Conservation (phyloP, 2,113 vertebrate genomes). For the Cephalopterus ornatus region DNA sequence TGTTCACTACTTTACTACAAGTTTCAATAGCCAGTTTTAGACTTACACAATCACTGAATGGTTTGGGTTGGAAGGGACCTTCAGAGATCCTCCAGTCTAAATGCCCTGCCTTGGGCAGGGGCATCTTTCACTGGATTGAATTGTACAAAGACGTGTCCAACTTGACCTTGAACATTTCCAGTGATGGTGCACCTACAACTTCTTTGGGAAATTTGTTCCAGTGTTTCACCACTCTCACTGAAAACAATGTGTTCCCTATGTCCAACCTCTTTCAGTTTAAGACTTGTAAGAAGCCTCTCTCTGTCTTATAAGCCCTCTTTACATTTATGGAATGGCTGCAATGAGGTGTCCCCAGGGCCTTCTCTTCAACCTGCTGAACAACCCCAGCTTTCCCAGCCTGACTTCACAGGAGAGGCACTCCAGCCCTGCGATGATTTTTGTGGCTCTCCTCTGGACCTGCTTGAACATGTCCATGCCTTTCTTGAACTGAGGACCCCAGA, state of each 20-base stretch:
- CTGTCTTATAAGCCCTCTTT: neutral
- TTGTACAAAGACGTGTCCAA: neutral
- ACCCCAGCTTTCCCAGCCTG: neutral
- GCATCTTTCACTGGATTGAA: neutral
- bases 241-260: neutral
- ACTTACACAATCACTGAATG: neutral
- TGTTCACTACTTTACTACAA: neutral
- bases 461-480: neutral
- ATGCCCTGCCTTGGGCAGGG: neutral
- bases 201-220: neutral
- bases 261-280: neutral
- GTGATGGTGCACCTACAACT: neutral
- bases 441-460: neutral
- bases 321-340: neutral
- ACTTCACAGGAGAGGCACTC: neutral
- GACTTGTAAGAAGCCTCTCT: neutral
- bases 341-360: accelerated
- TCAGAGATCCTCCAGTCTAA: neutral
- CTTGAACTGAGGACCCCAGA: neutral
- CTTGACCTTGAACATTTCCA: neutral
- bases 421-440: neutral
- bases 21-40: neutral
- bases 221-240: neutral
- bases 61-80: neutral
- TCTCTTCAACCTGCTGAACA: neutral